phyloP scores from a whole-genome alignment of 2,888 invertebrate species.

The Lasius fuliginosus region DNA sequence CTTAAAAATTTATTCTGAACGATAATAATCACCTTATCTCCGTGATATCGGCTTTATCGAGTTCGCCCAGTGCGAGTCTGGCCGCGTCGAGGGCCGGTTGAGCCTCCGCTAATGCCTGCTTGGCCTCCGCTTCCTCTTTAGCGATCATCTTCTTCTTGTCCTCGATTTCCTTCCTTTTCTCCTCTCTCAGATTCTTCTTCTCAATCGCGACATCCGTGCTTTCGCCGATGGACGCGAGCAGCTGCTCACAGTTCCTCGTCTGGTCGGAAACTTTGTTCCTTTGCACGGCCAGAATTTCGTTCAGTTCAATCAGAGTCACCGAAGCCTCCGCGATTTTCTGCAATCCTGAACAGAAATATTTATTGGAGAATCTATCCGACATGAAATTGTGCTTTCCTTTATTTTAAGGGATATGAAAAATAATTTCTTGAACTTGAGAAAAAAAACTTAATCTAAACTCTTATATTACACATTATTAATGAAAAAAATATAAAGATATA shows the following conservation, averaged over 20 bases:
- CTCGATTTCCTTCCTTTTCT: constrained; percentile 94
- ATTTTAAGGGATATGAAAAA: neutral
- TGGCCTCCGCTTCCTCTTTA: constrained; percentile 94
- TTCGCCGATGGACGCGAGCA: constrained; percentile 92
- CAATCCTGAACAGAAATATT: constrained; percentile 83
- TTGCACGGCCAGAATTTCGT: constrained; percentile 93
- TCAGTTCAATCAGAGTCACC: constrained; percentile 92
- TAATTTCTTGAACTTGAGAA: neutral
- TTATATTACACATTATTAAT: neutral
- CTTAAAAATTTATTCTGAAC: neutral
- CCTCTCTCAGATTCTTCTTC: constrained; percentile 93
- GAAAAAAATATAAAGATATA: neutral
- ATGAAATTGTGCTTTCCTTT: neutral
- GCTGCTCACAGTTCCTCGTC: constrained; percentile 92
- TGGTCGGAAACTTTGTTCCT: constrained; percentile 94
- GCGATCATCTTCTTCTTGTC: constrained; percentile 93
- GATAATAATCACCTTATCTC: constrained; percentile 89
- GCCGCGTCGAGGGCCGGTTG: constrained; percentile 95
- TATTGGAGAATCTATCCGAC: neutral
- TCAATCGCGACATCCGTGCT: constrained; percentile 91
- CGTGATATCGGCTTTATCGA: constrained; percentile 96
- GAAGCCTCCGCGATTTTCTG: constrained; percentile 96
- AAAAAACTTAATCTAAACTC: neutral
- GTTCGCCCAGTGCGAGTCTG: constrained; percentile 92
- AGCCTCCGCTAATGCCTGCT: constrained; percentile 92